phyloP scores from a whole-genome alignment of 2,888 invertebrate genomes.

The Ormyrus nitidulus region DNA sequence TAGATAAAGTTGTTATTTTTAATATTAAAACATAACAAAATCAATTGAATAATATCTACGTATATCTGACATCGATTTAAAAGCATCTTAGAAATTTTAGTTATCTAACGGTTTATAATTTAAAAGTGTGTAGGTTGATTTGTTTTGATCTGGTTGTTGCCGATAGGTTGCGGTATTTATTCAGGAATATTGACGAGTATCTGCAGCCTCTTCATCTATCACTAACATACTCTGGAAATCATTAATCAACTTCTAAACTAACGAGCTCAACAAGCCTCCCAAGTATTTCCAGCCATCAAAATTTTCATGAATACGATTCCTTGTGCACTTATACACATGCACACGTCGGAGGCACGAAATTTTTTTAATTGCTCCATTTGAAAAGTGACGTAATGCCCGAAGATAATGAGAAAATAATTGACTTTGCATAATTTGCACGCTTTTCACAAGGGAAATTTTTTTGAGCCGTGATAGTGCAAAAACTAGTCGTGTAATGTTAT shows the following conservation, averaged over 20 bases:
- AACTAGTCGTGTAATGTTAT: background rate
- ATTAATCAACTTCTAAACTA: slow-evolving; percentile 43
- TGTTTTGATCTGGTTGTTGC: background rate
- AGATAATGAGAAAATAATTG: slow-evolving; percentile 53
- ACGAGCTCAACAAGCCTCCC: slow-evolving; percentile 30
- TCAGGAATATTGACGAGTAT: slow-evolving; percentile 22
- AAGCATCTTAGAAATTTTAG: background rate
- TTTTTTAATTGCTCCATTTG: slow-evolving; percentile 18
- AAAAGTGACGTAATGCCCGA: slow-evolving; percentile 29
- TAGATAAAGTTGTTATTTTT: too few species aligned
- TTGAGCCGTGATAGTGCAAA: background rate
- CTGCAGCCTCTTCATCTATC: slow-evolving; percentile 12
- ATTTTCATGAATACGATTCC: slow-evolving; percentile 30
- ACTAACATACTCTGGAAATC: slow-evolving; percentile 10
- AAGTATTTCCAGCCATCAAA: slow-evolving; percentile 23
- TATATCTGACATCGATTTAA: too few species aligned
- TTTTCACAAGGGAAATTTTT: slow-evolving; percentile 1
- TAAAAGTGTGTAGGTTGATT: background rate
- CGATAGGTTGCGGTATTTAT: slow-evolving; percentile 21
- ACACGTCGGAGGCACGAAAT: background rate
- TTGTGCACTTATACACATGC: background rate
- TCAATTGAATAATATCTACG: too few species aligned
- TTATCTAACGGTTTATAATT: background rate
- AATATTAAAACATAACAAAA: too few species aligned
- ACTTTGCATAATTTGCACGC: slow-evolving; percentile 45